Base-by-base conservation (phyloP, 2,888 invertebrate genomes). In the Anthoptus insignis region DNA sequence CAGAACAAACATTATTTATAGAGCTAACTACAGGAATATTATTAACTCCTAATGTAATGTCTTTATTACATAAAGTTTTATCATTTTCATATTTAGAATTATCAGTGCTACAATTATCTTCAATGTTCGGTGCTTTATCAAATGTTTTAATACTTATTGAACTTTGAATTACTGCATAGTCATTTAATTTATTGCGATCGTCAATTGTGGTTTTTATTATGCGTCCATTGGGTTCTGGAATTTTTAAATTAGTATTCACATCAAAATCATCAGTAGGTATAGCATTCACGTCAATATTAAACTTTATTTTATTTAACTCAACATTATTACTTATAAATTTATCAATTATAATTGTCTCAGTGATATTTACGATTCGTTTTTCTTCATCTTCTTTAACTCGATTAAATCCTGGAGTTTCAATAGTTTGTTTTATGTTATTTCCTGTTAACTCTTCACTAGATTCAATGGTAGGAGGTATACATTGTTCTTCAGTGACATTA, bases 191-290 rank as follows among this genome's bases (percentile, higher is more conserved):
- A 34, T 56, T 39, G 27, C 19, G 13, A 21, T 50, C 29, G 37
- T 39, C 49, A 24, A 22, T 50, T 27, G 27, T 56, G 9, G 27
- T 42, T 49, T 27, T 21, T 14, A 39, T 39, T 63, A 24, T 29
- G 8, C 21, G 21, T 57, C 63, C 63, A 16, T 49, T 57, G 56
- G 56, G 29, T 63, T 63, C 63, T 57, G 63, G 56, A 63, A 63
- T 63, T 57, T 27, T 63, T 63, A 63, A 63, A 63, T 63, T 49
- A 39, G 49, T 50, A 63, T 63, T 63, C 56, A 63, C n/a, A n/a
- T 14, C 1, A 27, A 63, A 29, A 57, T 14, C 57, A 52, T 58
- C 58, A 52, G 57, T 39, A 64, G 56, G 39, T 22, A 64, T 50
- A 52, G 52, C 58, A 64, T 64, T 64, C 14, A 52, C 9, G 34